Conservation (phyloP, 2,797 vertebrate species). For the Epinephelus malabaricus region DNA sequence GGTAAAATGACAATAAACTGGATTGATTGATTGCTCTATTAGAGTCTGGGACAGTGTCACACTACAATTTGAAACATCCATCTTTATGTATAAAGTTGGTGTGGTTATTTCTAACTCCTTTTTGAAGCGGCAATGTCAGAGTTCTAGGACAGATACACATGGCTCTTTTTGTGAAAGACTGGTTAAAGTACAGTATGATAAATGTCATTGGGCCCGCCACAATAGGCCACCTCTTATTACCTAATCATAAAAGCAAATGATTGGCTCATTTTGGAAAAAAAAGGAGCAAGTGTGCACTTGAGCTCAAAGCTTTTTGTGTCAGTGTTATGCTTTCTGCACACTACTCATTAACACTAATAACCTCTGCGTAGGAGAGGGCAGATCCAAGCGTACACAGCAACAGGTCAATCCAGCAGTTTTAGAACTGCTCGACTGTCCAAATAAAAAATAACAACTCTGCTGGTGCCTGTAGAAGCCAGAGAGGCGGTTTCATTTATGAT, state of each 20-base stretch:
- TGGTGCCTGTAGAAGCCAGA: conserved; percentile 6
- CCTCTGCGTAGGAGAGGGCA: not conserved
- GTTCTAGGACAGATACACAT: too few species aligned
- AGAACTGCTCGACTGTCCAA: not conserved
- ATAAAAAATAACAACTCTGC: not conserved
- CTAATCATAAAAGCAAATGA: conserved; percentile 42
- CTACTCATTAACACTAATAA: conserved; percentile 20
- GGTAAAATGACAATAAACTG: too few species aligned
- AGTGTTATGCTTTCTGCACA: not conserved
- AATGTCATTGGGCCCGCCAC: not conserved
- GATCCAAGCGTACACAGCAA: conserved; percentile 19
- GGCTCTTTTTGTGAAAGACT: not conserved
- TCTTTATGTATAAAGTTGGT: not conserved
- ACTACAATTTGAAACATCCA: not conserved
- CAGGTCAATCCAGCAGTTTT: conserved; percentile 13
- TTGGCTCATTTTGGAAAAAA: not conserved
- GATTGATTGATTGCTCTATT: too few species aligned
- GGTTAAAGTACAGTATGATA: conserved; percentile 11
- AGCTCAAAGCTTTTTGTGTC: not conserved
- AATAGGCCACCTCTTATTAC: conserved; percentile 14
- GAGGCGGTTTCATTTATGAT: conserved; percentile 7
- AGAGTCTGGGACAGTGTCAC: too few species aligned
- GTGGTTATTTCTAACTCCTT: not conserved
- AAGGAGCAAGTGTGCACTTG: not conserved
- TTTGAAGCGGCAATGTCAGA: not conserved